These are phyloP conservation scores for Thamnophis elegans DNA, from an alignment of 2,797 vertebrate genomes.

Conservation along the genomic window DNA sequence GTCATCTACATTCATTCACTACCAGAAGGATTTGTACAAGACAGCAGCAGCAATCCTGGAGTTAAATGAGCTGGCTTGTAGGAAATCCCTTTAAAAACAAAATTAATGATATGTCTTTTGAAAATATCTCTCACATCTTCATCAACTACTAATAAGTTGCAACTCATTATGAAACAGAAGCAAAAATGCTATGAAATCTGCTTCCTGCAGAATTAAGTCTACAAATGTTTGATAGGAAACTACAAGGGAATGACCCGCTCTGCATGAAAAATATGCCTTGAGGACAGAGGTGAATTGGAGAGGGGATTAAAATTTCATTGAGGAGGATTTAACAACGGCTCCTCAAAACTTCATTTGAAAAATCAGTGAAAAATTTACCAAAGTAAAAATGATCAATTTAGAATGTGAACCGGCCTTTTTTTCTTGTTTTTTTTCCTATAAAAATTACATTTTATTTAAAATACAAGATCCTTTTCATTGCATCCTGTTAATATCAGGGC, in stretches of 20 bases:
- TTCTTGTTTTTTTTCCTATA: slow-evolving; percentile 72
- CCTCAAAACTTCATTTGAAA: slow-evolving; percentile 75
- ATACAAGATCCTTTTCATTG: slow-evolving; percentile 81
- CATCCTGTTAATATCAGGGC: slow-evolving; percentile 74
- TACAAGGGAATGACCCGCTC: slow-evolving; percentile 62
- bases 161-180: slow-evolving; percentile 66
- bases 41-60: slow-evolving; percentile 72
- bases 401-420: slow-evolving; percentile 42
- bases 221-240: slow-evolving; percentile 65
- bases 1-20: slow-evolving; percentile 74
- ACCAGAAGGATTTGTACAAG: slow-evolving; percentile 65
- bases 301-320: slow-evolving; percentile 63
- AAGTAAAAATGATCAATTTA: slow-evolving; percentile 81
- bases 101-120: slow-evolving; percentile 59
- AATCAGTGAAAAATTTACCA: slow-evolving; percentile 80
- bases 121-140: slow-evolving; percentile 61
- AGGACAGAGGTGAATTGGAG: slow-evolving; percentile 72
- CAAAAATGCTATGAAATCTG: slow-evolving; percentile 62
- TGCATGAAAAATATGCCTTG: slow-evolving; percentile 67
- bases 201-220: slow-evolving; percentile 69
- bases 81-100: slow-evolving; percentile 58
- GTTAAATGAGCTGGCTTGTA: slow-evolving; percentile 62
- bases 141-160: slow-evolving; percentile 67
- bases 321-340: slow-evolving; percentile 73
- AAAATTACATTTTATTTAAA: slow-evolving; percentile 83